Evolutionary conservation across 2,888 invertebrate species (phyloP).

Genomic region (Torymus aiolomorphi): DNA sequence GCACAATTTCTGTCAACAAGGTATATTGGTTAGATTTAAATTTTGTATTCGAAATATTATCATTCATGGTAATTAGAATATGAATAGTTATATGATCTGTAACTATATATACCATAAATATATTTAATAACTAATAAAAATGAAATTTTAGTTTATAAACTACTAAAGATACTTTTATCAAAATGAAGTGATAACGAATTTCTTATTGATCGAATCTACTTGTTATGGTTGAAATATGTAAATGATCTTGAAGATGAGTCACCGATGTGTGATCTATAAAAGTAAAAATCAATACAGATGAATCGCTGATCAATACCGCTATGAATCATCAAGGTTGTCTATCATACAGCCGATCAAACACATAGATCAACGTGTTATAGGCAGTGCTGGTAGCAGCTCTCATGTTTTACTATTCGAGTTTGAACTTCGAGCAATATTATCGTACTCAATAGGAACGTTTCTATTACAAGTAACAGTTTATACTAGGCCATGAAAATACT

Average conservation of each 20-base stretch:
- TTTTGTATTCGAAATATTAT: too few species aligned
- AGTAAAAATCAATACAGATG: conserved; percentile 36
- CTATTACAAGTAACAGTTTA: conserved; percentile 9
- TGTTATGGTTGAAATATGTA: not conserved
- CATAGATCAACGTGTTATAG: conserved; percentile 17
- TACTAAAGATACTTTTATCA: too few species aligned
- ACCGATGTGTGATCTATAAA: not conserved
- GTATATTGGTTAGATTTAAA: too few species aligned
- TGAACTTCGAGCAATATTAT: conserved; percentile 32
- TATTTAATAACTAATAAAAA: too few species aligned
- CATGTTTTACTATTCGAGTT: conserved; percentile 17
- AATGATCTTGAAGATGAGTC: not conserved
- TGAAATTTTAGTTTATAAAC: too few species aligned
- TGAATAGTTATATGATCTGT: too few species aligned
- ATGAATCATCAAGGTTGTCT: conserved; percentile 30
- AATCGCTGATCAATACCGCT: conserved; percentile 13
- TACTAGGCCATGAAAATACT: not conserved
- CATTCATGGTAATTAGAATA: too few species aligned
- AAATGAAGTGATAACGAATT: too few species aligned
- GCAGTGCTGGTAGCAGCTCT: not conserved
- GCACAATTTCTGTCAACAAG: too few species aligned
- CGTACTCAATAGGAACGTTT: not conserved
- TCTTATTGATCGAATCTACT: too few species aligned
- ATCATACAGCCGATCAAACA: conserved; percentile 30
- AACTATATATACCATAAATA: too few species aligned